Conservation (phyloP, 2,113 vertebrate species). For the Okapia johnstoni region DNA sequence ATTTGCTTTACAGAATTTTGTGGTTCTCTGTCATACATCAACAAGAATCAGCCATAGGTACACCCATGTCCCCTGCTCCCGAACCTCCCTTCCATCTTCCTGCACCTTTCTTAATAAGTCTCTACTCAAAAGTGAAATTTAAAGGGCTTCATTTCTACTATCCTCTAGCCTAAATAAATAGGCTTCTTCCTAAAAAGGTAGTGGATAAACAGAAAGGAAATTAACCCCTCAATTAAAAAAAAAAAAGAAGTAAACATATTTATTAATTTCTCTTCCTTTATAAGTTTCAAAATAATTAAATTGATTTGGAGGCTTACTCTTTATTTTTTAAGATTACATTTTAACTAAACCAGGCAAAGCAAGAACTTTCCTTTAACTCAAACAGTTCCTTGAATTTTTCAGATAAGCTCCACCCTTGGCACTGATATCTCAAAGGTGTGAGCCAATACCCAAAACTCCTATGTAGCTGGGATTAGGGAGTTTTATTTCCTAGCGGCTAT, state of each 20-base stretch:
- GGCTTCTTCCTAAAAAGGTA: background rate
- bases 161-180: background rate
- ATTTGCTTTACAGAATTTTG: background rate
- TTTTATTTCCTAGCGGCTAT: background rate
- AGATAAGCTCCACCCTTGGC: slow-evolving; percentile 12
- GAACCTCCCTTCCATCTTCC: background rate
- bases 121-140: background rate
- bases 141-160: background rate
- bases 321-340: slow-evolving; percentile 38
- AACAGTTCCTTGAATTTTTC: slow-evolving; percentile 42
- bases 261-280: slow-evolving; percentile 13
- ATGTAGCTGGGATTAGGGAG: background rate
- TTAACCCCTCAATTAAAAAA: background rate
- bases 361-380: slow-evolving; percentile 25
- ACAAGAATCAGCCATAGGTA: background rate
- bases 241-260: background rate
- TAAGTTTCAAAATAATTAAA: slow-evolving; percentile 18
- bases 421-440: background rate
- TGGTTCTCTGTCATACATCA: background rate
- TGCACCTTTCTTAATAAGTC: background rate
- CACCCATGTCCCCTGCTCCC: background rate
- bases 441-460: background rate
- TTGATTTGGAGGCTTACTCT: background rate
- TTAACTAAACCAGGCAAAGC: slow-evolving; percentile 22
- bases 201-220: slow-evolving; percentile 8